Evolutionary conservation across 2,888 invertebrate genomes (phyloP).

Genomic region (Onchidella celtica): DNA sequence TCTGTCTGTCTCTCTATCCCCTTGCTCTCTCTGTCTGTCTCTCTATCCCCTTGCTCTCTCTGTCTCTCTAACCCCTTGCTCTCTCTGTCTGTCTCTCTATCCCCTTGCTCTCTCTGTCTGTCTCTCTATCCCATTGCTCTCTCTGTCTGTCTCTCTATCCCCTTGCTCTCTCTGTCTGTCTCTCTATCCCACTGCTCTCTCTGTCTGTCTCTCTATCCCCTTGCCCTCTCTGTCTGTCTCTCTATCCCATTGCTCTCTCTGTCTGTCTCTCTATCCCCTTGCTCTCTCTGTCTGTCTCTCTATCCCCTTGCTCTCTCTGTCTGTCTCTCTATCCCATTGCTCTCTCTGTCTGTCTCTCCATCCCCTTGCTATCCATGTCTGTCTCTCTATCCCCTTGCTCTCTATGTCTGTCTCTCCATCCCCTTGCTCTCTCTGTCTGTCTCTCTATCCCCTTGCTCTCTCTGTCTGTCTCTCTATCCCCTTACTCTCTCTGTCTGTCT

Average conservation of each 20-base stretch:
- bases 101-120: too few relatives aligned
- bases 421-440: conserved; percentile 1
- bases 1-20: background rate
- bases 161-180: too few relatives aligned
- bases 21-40: background rate
- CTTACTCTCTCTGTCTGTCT: too few relatives aligned
- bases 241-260: conserved; percentile 8
- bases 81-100: too few relatives aligned
- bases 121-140: too few relatives aligned
- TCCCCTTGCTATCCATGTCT: background rate
- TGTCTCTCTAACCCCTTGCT: too few relatives aligned
- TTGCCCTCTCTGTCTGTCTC: background rate
- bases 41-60: conserved; percentile 8
- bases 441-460: too few relatives aligned
- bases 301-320: background rate
- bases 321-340: background rate
- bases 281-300: background rate
- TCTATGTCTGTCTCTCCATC: conserved; percentile 12
- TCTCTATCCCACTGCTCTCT: too few relatives aligned
- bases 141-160: too few relatives aligned
- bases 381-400: background rate
- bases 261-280: background rate
- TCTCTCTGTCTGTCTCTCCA: background rate
- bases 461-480: too few relatives aligned
- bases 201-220: too few relatives aligned